Percentiles rank a stretch among this genome's conserved stretches.
These are phyloP conservation scores for Ceratosolen fusciceps DNA, from an alignment of 1,140 invertebrate genomes.

Conservation along the genomic window DNA sequence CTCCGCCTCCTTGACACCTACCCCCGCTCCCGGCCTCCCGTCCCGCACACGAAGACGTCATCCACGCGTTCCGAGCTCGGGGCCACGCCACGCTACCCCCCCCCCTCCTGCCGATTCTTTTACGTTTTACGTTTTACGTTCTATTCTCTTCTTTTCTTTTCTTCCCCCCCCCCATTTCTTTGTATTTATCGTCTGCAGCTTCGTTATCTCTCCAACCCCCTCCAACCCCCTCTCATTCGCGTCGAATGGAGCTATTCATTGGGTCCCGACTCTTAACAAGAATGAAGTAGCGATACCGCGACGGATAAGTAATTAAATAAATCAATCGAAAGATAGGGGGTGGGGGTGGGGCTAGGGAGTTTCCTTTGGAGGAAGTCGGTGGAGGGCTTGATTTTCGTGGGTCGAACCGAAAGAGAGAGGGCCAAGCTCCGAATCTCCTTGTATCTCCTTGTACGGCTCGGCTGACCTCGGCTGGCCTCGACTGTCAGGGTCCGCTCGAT, in stretches of 20 bases:
- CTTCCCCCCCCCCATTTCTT: no score
- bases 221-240: neutral
- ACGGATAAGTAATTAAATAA: neutral
- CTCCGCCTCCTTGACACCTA: neutral
- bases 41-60: no score
- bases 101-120: neutral
- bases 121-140: neutral
- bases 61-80: neutral
- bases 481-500: conserved; percentile 33
- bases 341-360: neutral
- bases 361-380: conserved; percentile 38
- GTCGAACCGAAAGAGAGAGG: no score
- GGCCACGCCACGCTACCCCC: neutral
- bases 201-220: no score
- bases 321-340: conserved; percentile 21
- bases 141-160: neutral
- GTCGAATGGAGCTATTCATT: neutral
- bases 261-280: neutral
- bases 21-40: no score
- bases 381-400: conserved; percentile 44
- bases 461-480: no score
- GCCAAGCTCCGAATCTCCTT: conserved; percentile 47
- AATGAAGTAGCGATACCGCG: neutral
- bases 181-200: no score
- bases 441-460: conserved; percentile 58